Conservation (phyloP, 2,888 invertebrate genomes). For the Neelides folsomi region DNA sequence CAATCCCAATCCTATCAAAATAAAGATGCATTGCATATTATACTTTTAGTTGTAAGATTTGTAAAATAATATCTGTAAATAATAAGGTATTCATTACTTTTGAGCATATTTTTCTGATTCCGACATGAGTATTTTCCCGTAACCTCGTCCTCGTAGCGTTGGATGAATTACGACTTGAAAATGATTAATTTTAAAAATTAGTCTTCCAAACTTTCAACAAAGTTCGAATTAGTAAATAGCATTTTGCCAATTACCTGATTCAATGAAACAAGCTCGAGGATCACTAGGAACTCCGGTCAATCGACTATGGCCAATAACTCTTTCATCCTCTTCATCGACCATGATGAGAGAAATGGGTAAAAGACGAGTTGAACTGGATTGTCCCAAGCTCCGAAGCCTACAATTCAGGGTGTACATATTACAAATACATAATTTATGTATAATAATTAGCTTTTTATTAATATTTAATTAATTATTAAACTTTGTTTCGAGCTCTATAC, state of each 20-base stretch:
- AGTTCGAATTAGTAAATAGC: no score
- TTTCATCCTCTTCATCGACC: slow-evolving; percentile 18
- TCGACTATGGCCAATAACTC: slow-evolving; percentile 66
- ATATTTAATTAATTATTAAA: no score
- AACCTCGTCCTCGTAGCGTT: slow-evolving; percentile 56
- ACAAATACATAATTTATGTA: no score
- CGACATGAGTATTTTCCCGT: slow-evolving; percentile 60
- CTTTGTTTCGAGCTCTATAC: no score
- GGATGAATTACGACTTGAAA: slow-evolving; percentile 56
- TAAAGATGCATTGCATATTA: not conserved
- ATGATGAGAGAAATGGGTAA: slow-evolving; percentile 42
- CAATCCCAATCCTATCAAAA: slow-evolving; percentile 33
- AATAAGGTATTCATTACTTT: no score
- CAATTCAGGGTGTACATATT: slow-evolving; percentile 9
- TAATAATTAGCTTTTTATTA: no score
- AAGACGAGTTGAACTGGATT: slow-evolving; percentile 37
- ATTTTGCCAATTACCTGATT: slow-evolving; percentile 45
- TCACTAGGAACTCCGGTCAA: slow-evolving; percentile 57
- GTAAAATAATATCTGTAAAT: no score
- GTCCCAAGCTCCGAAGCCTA: slow-evolving; percentile 52
- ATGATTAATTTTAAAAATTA: slow-evolving; percentile 5
- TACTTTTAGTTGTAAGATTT: not conserved
- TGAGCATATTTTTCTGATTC: slow-evolving; percentile 58
- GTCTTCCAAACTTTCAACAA: no score
- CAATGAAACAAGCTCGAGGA: slow-evolving; percentile 59